Evolutionary conservation across 2,797 vertebrate species (phyloP).

Genomic region (Bryconaethiops microstoma): DNA sequence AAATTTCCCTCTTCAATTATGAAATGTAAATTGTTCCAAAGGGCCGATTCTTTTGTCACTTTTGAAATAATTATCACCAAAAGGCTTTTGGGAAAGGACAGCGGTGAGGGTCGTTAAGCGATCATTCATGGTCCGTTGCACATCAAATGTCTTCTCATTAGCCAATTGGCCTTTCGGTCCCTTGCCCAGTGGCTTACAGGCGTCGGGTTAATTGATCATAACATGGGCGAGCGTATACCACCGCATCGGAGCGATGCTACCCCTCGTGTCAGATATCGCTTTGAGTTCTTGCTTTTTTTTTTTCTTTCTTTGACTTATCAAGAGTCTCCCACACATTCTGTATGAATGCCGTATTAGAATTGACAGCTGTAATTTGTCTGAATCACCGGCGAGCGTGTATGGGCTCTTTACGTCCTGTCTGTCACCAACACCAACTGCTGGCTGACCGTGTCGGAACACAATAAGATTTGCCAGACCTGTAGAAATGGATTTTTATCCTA

Average conservation of each 20-base stretch:
- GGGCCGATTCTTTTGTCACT: conserved; percentile 14
- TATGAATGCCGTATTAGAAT: conserved; percentile 1
- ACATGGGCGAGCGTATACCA: conserved; percentile 14
- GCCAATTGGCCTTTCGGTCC: conserved; percentile 27
- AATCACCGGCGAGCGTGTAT: not conserved
- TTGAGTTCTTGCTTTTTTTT: not conserved
- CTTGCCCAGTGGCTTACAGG: conserved; percentile 8
- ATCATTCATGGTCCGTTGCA: conserved; percentile 29
- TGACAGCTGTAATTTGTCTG: not conserved
- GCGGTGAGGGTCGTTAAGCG: conserved; percentile 26
- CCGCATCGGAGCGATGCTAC: conserved; percentile 4
- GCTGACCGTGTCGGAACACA: not conserved
- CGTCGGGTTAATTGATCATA: conserved; percentile 42
- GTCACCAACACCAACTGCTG: not conserved
- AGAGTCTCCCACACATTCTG: not conserved
- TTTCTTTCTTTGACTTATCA: not conserved
- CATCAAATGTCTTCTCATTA: conserved; percentile 40
- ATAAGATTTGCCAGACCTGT: not conserved
- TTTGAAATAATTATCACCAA: conserved; percentile 30
- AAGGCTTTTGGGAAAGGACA: conserved; percentile 22
- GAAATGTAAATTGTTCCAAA: conserved; percentile 7
- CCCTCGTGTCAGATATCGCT: not conserved
- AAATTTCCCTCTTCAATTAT: not conserved
- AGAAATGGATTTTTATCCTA: not conserved
- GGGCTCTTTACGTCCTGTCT: not conserved